Evolutionary conservation across 2,797 vertebrate genomes (phyloP).

Genomic region (Oryzias dopingdopingensis): DNA sequence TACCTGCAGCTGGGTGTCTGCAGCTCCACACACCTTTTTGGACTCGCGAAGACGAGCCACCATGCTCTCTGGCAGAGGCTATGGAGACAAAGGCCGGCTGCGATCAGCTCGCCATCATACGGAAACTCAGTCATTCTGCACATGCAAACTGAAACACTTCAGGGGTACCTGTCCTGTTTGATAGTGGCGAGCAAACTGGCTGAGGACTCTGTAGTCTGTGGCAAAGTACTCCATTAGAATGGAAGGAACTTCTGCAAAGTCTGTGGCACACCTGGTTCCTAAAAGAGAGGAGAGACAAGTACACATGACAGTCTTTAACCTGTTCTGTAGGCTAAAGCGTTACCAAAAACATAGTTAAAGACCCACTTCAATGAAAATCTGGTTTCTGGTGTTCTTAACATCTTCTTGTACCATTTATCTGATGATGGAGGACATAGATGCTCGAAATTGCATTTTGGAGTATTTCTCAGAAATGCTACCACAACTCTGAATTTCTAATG

Average conservation of each 20-base stretch:
- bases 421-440: no score
- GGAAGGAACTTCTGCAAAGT: slow-evolving; percentile 98
- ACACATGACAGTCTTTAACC: neutral
- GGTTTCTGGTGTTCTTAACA: no score
- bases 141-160: neutral
- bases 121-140: neutral
- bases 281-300: slow-evolving; percentile 27
- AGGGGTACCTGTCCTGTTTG: slow-evolving; percentile 90
- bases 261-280: slow-evolving; percentile 97
- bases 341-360: no score
- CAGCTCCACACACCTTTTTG: slow-evolving; percentile 94
- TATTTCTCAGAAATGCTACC: no score
- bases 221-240: slow-evolving; percentile 99
- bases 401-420: no score
- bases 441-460: no score
- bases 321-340: no score
- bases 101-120: neutral
- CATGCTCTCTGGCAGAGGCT: slow-evolving; percentile 91
- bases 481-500: no score
- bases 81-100: slow-evolving; percentile 17
- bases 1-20: slow-evolving; percentile 97
- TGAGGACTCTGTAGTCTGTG: slow-evolving; percentile 92
- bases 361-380: no score
- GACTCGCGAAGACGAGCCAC: slow-evolving; percentile 94
- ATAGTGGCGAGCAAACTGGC: slow-evolving; percentile 94